These are phyloP conservation scores for Ophthalmotilapia sp. DNA, from an alignment of 2,113 vertebrate species.

Conservation along the genomic window DNA sequence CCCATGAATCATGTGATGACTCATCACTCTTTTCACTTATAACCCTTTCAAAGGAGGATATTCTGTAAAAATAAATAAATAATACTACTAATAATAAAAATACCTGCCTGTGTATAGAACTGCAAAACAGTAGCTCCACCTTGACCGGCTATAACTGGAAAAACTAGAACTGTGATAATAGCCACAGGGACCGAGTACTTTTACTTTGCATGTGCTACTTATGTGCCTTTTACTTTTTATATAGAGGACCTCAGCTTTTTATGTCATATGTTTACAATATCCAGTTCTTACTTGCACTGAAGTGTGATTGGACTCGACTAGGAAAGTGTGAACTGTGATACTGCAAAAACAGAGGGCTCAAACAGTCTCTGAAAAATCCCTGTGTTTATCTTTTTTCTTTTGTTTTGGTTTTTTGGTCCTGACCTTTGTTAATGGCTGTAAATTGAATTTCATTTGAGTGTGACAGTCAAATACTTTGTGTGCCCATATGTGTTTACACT, in stretches of 20 bases:
- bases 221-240: not conserved
- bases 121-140: not conserved
- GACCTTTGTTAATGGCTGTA: not conserved
- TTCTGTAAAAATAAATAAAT: not conserved
- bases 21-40: not conserved
- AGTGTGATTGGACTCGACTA: fast-evolving
- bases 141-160: not conserved
- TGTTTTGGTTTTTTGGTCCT: not conserved
- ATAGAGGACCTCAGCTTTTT: not conserved
- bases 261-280: not conserved
- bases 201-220: not conserved
- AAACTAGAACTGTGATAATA: not conserved
- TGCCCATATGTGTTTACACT: not conserved
- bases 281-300: not conserved
- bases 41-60: not conserved
- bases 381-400: fast-evolving
- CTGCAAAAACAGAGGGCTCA: not conserved
- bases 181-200: not conserved
- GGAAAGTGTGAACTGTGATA: not conserved
- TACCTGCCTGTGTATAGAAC: not conserved
- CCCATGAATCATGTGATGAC: not conserved
- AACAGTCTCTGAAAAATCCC: not conserved
- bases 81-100: not conserved
- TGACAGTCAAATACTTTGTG: not conserved
- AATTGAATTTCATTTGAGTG: not conserved